phyloP scores from a whole-genome alignment of 2,888 invertebrate species.

The Eristalinus sepulchralis region DNA sequence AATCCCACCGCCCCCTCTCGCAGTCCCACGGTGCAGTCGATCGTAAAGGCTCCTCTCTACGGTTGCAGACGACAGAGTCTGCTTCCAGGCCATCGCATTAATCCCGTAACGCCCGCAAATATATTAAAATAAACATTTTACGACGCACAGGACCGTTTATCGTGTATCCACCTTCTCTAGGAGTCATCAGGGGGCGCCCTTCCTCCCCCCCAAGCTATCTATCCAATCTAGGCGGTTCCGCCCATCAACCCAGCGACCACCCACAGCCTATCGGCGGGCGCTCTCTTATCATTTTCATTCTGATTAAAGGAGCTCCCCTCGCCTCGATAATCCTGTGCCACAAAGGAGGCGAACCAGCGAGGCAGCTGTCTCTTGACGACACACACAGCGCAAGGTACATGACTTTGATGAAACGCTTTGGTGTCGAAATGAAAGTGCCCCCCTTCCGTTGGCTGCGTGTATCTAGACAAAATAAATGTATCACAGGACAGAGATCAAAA shows the following conservation, averaged over 20 bases:
- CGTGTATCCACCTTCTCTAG: slow-evolving; percentile 4
- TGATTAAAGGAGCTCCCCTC: slow-evolving; percentile 43
- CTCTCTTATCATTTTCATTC: slow-evolving; percentile 59
- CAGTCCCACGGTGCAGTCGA: background rate
- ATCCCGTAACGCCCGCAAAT: slow-evolving; percentile 36
- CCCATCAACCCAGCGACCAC: background rate
- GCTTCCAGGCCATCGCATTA: slow-evolving; percentile 37
- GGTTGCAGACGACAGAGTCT: background rate
- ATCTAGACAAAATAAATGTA: background rate
- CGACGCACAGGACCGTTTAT: slow-evolving; percentile 32
- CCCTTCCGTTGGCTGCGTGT: background rate
- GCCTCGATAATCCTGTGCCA: background rate
- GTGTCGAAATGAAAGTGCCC: background rate
- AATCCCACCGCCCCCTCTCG: background rate
- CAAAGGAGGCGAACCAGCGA: background rate
- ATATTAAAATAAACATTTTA: slow-evolving; percentile 66
- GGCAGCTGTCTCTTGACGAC: slow-evolving; percentile 24
- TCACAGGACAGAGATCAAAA: background rate
- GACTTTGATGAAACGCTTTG: background rate
- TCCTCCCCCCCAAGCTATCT: background rate
- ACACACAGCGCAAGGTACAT: background rate
- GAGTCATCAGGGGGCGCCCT: slow-evolving; percentile 16
- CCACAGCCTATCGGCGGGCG: slow-evolving; percentile 10
- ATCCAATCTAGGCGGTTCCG: background rate
- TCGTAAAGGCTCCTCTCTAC: background rate